A percentile compares a stretch with the other conserved stretches of the same genome.
Conservation (phyloP, 2,888 invertebrate genomes). For the Amiota minor region DNA sequence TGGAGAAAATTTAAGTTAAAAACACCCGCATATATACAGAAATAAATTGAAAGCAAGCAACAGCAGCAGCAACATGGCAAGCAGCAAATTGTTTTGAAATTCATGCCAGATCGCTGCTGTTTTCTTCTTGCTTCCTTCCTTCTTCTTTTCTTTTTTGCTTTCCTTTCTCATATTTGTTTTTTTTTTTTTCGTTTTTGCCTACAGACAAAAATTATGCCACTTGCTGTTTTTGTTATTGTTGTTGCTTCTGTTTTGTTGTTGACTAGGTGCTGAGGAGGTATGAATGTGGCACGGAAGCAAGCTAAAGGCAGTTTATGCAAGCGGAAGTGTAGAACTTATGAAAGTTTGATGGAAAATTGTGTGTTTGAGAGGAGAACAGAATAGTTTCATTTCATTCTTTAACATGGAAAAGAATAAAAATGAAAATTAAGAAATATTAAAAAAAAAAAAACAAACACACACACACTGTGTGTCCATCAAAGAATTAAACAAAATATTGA, state of each 20-base stretch:
- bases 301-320: not conserved
- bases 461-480: no score
- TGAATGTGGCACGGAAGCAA: not conserved
- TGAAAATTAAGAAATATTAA: no score
- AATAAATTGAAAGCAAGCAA: not conserved
- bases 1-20: not conserved
- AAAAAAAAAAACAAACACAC: no score
- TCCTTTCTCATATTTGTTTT: no score
- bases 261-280: not conserved
- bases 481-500: no score
- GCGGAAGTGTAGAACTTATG: conserved; percentile 18
- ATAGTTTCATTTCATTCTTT: no score
- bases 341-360: conserved; percentile 1
- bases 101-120: conserved; percentile 24
- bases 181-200: conserved; percentile 1
- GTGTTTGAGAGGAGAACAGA: not conserved
- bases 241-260: no score
- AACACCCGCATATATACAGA: not conserved
- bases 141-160: not conserved
- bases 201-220: conserved; percentile 62
- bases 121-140: no score
- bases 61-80: conserved; percentile 17
- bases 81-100: conserved; percentile 31
- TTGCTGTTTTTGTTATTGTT: conserved; percentile 35
- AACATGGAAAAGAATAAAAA: no score